Base-by-base conservation (phyloP, 2,888 invertebrate genomes). In the Neria commutata region DNA sequence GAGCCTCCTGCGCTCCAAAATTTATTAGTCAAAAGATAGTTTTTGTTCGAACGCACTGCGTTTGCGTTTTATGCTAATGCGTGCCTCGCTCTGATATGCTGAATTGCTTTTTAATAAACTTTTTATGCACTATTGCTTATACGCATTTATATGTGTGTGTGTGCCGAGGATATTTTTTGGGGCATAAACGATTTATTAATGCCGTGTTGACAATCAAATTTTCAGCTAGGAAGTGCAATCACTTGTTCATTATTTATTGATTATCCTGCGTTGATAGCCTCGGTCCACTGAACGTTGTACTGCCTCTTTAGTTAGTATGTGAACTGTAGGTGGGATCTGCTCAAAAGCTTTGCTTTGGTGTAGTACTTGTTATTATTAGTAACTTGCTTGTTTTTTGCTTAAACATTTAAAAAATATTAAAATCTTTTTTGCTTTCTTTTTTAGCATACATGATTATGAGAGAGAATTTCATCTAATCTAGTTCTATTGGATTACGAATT, bases 201-300 rank as follows among this genome's bases (percentile, higher is more conserved):
- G n/a, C n/a, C n/a, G 34, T 48, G 21, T 48, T 34, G 47, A 16
- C 56, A 25, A 56, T 60, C 67, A 65, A 62, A 66, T 70, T 64
- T 54, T 60, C 57, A 24, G 17, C 21, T 64, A 67, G 67, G 68
- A 62, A 64, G 64, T 63, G 60, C 51, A 57, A 73, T 71, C 70
- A 71, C 73, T 63, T 67, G 58, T 67, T 58, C 71, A 68, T 71
- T 70, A 71, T 70, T 71, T 71, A 71, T 71, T 67, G 73, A 71
- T 71, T 71, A 65, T 8, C 11, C 11, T 29, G 29, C 11, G 29
- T 11, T 29, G 29, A 29, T 29, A 8, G 29, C 11, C 6, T 6
- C 29, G 11, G n/a, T n/a, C n/a, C n/a, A n/a, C n/a, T n/a, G n/a
- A n/a, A n/a, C n/a, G n/a, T n/a, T n/a, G n/a, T n/a, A n/a, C n/a